Conservation (phyloP, 2,113 vertebrate genomes). For the Corapipo altera region DNA sequence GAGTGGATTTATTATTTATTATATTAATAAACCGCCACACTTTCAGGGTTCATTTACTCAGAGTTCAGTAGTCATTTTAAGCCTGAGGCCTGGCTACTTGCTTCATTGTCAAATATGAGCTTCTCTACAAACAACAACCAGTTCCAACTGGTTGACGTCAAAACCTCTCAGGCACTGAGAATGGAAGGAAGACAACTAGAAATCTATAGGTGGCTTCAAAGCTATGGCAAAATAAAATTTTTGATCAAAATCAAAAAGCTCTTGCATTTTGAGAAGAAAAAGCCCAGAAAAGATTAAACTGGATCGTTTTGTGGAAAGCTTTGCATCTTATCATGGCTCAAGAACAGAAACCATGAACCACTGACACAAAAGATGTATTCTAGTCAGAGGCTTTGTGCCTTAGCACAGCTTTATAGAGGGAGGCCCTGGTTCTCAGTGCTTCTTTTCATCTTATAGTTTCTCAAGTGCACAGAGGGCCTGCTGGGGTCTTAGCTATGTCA, state of each 20-base stretch:
- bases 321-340: not conserved
- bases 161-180: not conserved
- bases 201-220: not conserved
- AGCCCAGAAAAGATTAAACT: not conserved
- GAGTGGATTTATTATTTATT: no score
- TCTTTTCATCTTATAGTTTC: not conserved
- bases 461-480: not conserved
- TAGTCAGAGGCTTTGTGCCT: not conserved
- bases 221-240: not conserved
- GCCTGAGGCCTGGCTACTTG: not conserved
- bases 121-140: not conserved
- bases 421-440: not conserved
- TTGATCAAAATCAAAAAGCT: rapidly evolving
- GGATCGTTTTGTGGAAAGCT: not conserved
- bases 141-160: not conserved
- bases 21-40: no score
- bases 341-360: not conserved
- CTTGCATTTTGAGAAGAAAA: not conserved
- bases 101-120: not conserved
- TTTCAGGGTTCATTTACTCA: not conserved
- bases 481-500: not conserved
- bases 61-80: not conserved
- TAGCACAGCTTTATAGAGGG: not conserved
- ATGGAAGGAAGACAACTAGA: not conserved
- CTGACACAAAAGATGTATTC: not conserved